Conservation (phyloP, 2,888 invertebrate species). For the Sylvicola cinctus region DNA sequence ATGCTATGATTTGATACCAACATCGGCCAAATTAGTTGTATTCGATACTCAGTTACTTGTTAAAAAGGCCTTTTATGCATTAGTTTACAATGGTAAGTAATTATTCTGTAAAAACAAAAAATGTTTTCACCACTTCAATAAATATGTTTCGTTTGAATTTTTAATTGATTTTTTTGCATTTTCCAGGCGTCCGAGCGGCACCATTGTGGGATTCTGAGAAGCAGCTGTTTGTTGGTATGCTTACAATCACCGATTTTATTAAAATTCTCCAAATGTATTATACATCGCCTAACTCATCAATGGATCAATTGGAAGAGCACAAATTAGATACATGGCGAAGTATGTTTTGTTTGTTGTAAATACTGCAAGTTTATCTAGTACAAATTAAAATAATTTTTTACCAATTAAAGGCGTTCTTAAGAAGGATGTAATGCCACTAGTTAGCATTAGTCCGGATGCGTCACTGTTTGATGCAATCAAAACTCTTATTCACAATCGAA, state of each 20-base stretch:
- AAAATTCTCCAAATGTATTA: conserved; percentile 96
- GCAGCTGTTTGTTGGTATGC: conserved; percentile 93
- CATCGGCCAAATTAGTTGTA: conserved; percentile 96
- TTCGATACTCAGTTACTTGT: conserved; percentile 97
- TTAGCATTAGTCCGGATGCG: conserved; percentile 80
- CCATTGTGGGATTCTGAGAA: conserved; percentile 90
- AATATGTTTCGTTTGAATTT: conserved; percentile 1
- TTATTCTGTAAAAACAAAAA: no score
- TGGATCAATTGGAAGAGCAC: conserved; percentile 95
- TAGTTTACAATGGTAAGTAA: conserved; percentile 84
- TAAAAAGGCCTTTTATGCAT: conserved; percentile 97
- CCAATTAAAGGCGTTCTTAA: conserved; percentile 50
- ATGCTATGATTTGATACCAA: conserved; percentile 98
- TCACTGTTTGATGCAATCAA: conserved; percentile 87
- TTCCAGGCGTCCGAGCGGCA: conserved; percentile 91
- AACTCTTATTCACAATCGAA: conserved; percentile 79
- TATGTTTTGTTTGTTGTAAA: conserved; percentile 29
- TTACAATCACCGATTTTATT: conserved; percentile 98
- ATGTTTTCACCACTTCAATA: no score
- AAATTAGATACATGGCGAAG: conserved; percentile 91
- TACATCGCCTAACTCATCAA: conserved; percentile 75
- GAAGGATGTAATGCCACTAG: conserved; percentile 67
- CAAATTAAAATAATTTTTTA: not conserved
- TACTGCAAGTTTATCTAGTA: not conserved
- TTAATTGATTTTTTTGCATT: not conserved